Evolutionary conservation across 2,113 vertebrate species (phyloP).

Genomic region (Channa argus): DNA sequence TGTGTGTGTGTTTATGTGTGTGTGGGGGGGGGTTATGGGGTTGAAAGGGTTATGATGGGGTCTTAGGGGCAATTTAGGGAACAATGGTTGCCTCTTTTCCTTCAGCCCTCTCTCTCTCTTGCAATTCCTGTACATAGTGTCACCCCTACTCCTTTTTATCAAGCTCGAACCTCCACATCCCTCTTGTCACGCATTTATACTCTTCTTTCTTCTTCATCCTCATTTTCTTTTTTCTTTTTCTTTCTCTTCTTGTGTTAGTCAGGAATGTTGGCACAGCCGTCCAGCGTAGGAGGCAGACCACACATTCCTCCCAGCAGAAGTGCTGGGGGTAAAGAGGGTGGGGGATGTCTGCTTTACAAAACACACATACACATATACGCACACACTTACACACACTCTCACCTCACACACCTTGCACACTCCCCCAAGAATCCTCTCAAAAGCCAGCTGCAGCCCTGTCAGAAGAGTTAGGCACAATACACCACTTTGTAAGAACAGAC

Average conservation of each 20-base stretch:
- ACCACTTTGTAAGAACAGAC: constrained; percentile 58
- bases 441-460: constrained; percentile 76
- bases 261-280: constrained; percentile 79
- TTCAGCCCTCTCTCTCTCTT: constrained; percentile 41
- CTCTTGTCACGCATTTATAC: constrained; percentile 29
- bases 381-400: constrained; percentile 27
- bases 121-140: constrained; percentile 54
- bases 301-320: constrained; percentile 87
- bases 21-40: constrained; percentile 49
- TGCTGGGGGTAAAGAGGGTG: constrained; percentile 71
- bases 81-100: constrained; percentile 64
- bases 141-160: constrained; percentile 48
- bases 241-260: constrained; percentile 66
- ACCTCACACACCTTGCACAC: constrained; percentile 49
- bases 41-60: constrained; percentile 73
- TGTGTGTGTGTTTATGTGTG: constrained; percentile 31
- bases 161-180: constrained; percentile 38
- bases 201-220: constrained; percentile 38
- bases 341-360: constrained; percentile 66
- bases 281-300: constrained; percentile 81
- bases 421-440: constrained; percentile 62
- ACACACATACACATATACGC: constrained; percentile 44
- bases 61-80: constrained; percentile 71
- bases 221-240: constrained; percentile 27
- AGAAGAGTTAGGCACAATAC: constrained; percentile 71